These are phyloP conservation scores for Furcifer pardalis DNA, from an alignment of 2,797 vertebrate genomes.

Conservation along the genomic window DNA sequence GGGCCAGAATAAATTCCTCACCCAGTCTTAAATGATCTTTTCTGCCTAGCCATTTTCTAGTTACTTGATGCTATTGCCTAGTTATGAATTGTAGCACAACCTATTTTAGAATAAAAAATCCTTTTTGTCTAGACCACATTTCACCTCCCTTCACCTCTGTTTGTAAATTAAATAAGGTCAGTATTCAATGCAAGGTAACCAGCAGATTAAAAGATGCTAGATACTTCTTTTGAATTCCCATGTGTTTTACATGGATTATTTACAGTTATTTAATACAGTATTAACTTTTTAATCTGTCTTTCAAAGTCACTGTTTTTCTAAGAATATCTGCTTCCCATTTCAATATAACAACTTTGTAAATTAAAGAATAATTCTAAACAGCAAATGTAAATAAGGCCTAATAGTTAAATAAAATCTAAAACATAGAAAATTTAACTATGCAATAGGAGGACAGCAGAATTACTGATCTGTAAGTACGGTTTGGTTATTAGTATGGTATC, in stretches of 20 bases:
- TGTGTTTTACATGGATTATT: not conserved
- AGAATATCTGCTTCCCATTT: not conserved
- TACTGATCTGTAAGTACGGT: not conserved
- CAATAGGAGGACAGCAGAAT: too few species aligned
- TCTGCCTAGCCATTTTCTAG: not conserved
- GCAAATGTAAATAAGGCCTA: too few species aligned
- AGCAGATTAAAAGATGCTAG: not conserved
- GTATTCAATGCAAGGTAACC: not conserved
- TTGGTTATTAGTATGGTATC: slow-evolving; percentile 10
- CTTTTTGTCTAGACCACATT: not conserved
- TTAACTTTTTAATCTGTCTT: not conserved
- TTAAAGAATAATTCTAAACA: too few species aligned
- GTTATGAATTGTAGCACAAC: not conserved
- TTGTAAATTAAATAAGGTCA: not conserved
- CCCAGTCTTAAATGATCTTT: not conserved
- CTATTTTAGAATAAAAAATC: not conserved
- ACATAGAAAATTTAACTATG: too few species aligned
- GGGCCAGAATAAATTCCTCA: not conserved
- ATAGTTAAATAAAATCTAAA: too few species aligned
- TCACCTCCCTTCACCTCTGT: not conserved
- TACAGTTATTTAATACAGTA: not conserved
- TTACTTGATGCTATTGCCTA: not conserved
- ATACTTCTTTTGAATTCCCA: not conserved
- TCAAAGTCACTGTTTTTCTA: not conserved
- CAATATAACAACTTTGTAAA: not conserved